Percentiles rank a stretch among this genome's conserved stretches.
phyloP scores from a whole-genome alignment of 2,113 vertebrate genomes.

The Copsychus sechellarum region DNA sequence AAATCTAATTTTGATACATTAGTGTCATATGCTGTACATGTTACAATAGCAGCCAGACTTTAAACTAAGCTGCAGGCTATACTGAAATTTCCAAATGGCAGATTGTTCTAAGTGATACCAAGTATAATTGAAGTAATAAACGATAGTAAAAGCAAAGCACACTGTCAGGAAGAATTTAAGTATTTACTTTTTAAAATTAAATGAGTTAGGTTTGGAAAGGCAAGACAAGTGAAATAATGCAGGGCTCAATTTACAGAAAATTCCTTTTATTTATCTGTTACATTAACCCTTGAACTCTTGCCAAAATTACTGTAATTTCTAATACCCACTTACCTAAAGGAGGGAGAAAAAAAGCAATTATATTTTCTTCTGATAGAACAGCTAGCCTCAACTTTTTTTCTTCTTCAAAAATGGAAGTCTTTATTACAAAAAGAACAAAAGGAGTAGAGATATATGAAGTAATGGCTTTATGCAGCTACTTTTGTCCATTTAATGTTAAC shows the following conservation, averaged over 20 bases:
- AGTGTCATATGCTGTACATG: constrained; percentile 89
- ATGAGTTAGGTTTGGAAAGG: constrained; percentile 81
- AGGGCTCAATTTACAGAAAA: constrained; percentile 85
- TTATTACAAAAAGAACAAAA: constrained; percentile 37
- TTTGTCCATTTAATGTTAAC: background rate
- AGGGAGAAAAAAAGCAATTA: constrained; percentile 53
- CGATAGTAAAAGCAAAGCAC: constrained; percentile 83
- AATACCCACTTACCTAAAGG: constrained; percentile 76
- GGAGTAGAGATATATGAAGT: constrained; percentile 5
- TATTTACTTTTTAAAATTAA: constrained; percentile 88
- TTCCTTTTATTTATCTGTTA: constrained; percentile 86
- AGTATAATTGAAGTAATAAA: constrained; percentile 86
- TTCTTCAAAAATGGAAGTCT: constrained; percentile 34
- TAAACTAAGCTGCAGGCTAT: constrained; percentile 83
- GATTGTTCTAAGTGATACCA: constrained; percentile 84
- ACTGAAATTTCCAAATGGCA: constrained; percentile 84
- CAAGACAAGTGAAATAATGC: constrained; percentile 85
- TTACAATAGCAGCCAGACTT: constrained; percentile 83
- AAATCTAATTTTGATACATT: constrained; percentile 98
- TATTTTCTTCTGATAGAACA: constrained; percentile 55
- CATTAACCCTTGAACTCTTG: constrained; percentile 86
- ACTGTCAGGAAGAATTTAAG: constrained; percentile 85
- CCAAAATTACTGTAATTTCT: constrained; percentile 82
- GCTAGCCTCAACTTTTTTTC: constrained; percentile 38
- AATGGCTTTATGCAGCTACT: background rate